Base-by-base conservation (phyloP, 1,140 invertebrate genomes). In the Tyrophagus putrescentiae region DNA sequence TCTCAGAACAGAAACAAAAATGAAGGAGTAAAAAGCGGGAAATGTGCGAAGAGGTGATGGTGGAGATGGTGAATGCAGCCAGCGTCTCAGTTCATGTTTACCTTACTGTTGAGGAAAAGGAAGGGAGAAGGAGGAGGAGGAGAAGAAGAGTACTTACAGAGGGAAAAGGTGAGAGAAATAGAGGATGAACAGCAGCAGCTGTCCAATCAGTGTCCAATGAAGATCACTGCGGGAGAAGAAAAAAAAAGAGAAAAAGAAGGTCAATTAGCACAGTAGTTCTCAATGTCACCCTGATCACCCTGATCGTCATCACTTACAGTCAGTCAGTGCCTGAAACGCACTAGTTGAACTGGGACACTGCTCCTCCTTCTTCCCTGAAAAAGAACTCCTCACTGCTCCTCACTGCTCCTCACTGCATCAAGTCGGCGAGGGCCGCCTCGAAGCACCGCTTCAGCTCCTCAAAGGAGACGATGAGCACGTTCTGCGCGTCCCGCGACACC, bases 401-500 rank as follows among this genome's bases (percentile, higher is more conserved):
- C 48, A n/a, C n/a, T n/a, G n/a, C n/a, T 21, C 6, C 13, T 54
- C 52, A 61, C 45, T 61, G 32, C 52, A 84, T 69, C 60, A 94
- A 72, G 72, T 96, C 90, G 44, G 79, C 78, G 75, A 94, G 96
- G 29, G 91, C 87, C 67, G 84, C 82, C 70, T 96, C 88, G 68
- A 96, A 80, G 75, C 89, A 95, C 68, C 87, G 85, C 73, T 93
- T 93, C 64, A 98, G 75, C 74, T 98, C 93, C 29, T 85, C 82
- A 72, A 63, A 63, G 6, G 62, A 61, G 33, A 63, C 62, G 31
- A 63, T 60, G 60, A 98, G 76, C 56, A 98, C 81, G 73, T 89
- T 96, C 72, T 93, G 87, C 72, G 91, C 91, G 73, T 98, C 92
- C 56, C 91, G 78, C 0, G 92, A 95, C 80, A 91, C 89, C 61